These are phyloP conservation scores for Rhyacichthys aspro DNA, from an alignment of 2,797 vertebrate species.

Conservation along the genomic window DNA sequence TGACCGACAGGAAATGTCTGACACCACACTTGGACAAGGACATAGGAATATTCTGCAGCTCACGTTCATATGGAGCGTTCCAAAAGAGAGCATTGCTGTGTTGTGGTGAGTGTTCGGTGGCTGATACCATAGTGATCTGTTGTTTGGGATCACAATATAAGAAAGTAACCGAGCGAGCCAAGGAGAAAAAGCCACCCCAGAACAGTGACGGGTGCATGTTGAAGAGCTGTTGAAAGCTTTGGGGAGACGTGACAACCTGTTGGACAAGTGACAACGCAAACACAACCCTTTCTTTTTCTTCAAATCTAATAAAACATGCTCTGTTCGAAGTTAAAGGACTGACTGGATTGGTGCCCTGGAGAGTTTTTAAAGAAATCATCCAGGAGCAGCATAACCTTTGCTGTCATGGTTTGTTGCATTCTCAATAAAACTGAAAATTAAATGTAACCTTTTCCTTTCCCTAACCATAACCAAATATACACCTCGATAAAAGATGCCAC, in stretches of 20 bases:
- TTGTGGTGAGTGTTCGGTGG: constrained; percentile 32
- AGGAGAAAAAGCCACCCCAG: constrained; percentile 6
- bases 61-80: constrained; percentile 25
- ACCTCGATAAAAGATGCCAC: too few species aligned
- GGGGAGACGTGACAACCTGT: neutral
- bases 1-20: neutral
- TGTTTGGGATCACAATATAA: constrained; percentile 25
- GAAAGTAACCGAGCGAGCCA: constrained; percentile 8
- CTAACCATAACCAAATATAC: too few species aligned
- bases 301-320: too few species aligned
- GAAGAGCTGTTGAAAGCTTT: neutral
- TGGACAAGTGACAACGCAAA: constrained; percentile 5
- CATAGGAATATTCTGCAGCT: constrained; percentile 1
- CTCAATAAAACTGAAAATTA: too few species aligned
- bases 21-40: constrained; percentile 1
- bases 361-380: too few species aligned
- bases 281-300: neutral
- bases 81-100: neutral
- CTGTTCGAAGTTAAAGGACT: too few species aligned
- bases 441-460: too few species aligned
- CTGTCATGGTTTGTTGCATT: too few species aligned
- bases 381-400: too few species aligned
- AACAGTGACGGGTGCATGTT: neutral
- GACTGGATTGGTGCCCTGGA: too few species aligned
- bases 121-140: constrained; percentile 27